These are phyloP conservation scores for Drosophila pruinosa DNA, from an alignment of 1,140 invertebrate species.

Conservation along the genomic window DNA sequence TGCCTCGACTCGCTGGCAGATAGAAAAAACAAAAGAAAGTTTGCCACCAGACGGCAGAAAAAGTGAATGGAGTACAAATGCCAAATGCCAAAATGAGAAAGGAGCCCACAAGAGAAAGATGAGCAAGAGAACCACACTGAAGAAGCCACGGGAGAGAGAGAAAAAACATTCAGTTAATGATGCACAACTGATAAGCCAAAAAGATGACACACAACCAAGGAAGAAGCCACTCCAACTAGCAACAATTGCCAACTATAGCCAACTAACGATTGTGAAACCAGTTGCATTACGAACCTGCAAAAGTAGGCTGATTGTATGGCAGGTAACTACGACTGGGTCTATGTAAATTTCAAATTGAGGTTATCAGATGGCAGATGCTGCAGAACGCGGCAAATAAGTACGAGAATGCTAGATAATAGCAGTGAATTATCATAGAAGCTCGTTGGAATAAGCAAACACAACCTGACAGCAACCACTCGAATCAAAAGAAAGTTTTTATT, in stretches of 20 bases:
- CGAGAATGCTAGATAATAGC: conserved; percentile 13
- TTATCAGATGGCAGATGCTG: conserved; percentile 27
- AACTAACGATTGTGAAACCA: conserved; percentile 24
- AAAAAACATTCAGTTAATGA: conserved; percentile 57
- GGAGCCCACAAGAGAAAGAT: conserved; percentile 45
- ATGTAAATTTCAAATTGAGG: conserved; percentile 21
- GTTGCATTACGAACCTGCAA: conserved; percentile 32
- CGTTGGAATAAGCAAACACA: not conserved
- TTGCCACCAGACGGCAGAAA: conserved; percentile 4
- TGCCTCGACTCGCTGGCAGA: conserved; percentile 21
- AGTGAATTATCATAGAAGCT: conserved; percentile 6
- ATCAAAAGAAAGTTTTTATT: not conserved
- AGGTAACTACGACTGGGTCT: not conserved
- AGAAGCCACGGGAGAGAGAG: not conserved
- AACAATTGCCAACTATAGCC: not conserved
- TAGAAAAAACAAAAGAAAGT: conserved; percentile 50
- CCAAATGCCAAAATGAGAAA: conserved; percentile 49
- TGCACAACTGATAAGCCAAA: conserved; percentile 75
- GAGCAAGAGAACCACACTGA: conserved; percentile 29
- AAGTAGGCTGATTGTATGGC: conserved; percentile 22
- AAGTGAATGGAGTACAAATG: conserved; percentile 44
- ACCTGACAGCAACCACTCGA: not conserved
- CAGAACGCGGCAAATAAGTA: not conserved
- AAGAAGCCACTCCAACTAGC: conserved; percentile 14
- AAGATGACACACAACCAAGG: conserved; percentile 62